phyloP scores from a whole-genome alignment of 2,797 vertebrate species.

The Melanotaenia nigrans region DNA sequence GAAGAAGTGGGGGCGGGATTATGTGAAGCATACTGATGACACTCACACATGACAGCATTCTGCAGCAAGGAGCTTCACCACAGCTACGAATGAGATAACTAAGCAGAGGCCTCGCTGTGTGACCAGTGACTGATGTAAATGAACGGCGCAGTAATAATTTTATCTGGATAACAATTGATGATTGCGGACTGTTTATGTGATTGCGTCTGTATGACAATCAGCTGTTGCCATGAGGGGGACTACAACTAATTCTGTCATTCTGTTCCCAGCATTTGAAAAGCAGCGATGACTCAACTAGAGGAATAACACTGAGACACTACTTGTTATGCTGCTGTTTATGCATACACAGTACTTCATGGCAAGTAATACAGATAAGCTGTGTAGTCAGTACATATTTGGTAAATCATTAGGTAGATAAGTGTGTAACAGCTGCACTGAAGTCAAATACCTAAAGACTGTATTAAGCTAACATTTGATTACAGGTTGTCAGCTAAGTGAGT shows the following conservation, averaged over 20 bases:
- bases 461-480: too few relatives aligned
- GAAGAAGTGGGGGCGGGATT: conserved; percentile 55
- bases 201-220: not conserved
- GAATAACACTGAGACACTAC: conserved; percentile 1
- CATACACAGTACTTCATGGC: not conserved
- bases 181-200: conserved; percentile 6
- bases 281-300: conserved; percentile 29
- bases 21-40: conserved; percentile 65
- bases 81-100: conserved; percentile 29
- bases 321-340: conserved; percentile 8
- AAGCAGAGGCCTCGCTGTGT: conserved; percentile 6
- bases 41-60: conserved; percentile 47
- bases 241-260: conserved; percentile 4
- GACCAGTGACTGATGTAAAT: conserved; percentile 40
- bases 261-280: conserved; percentile 11
- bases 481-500: too few relatives aligned
- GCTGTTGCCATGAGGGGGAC: conserved; percentile 11
- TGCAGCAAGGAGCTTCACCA: conserved; percentile 27
- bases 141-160: conserved; percentile 17
- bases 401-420: too few relatives aligned
- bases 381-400: not conserved
- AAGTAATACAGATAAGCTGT: not conserved
- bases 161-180: not conserved
- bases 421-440: too few relatives aligned
- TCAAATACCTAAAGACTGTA: too few relatives aligned